Conservation (phyloP, 1,140 invertebrate genomes). For the Cheumatopsyche charites region DNA sequence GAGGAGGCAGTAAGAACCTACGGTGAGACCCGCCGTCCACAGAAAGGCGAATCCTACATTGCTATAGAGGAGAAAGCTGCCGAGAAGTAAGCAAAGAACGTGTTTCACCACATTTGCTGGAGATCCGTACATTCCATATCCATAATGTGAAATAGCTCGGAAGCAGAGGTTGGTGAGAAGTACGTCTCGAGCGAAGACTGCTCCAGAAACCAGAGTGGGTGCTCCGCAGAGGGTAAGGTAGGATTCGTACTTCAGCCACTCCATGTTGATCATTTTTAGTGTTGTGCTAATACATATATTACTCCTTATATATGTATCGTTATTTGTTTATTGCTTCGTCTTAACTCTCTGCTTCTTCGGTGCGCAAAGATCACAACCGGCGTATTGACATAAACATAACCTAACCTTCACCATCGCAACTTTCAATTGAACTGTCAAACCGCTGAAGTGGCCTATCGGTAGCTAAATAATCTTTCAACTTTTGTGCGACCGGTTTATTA, state of each 20-base stretch:
- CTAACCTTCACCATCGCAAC: background rate
- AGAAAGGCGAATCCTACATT: conserved; percentile 56
- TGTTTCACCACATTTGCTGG: conserved; percentile 56
- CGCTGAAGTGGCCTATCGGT: too few relatives aligned
- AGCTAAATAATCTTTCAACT: too few relatives aligned
- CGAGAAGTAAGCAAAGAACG: conserved; percentile 55
- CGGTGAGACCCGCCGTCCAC: conserved; percentile 56
- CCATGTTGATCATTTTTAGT: conserved; percentile 16
- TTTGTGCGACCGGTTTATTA: too few relatives aligned
- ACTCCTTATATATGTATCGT: too few relatives aligned
- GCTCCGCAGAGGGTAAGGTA: conserved; percentile 57
- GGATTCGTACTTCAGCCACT: conserved; percentile 31
- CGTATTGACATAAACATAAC: background rate
- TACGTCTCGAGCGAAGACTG: conserved; percentile 58
- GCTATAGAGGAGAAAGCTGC: conserved; percentile 56
- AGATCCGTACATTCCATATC: too few relatives aligned
- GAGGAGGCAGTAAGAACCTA: conserved; percentile 54
- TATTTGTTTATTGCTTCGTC: too few relatives aligned
- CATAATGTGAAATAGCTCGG: conserved; percentile 54
- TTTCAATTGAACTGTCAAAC: conserved; percentile 20
- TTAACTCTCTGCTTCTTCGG: too few relatives aligned
- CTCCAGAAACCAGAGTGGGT: conserved; percentile 58
- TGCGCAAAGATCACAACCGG: too few relatives aligned
- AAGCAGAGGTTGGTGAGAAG: conserved; percentile 55
- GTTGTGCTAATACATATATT: too few relatives aligned